These are phyloP conservation scores for Leptinotarsa peninsularis DNA, from an alignment of 2,888 invertebrate genomes.

Conservation along the genomic window DNA sequence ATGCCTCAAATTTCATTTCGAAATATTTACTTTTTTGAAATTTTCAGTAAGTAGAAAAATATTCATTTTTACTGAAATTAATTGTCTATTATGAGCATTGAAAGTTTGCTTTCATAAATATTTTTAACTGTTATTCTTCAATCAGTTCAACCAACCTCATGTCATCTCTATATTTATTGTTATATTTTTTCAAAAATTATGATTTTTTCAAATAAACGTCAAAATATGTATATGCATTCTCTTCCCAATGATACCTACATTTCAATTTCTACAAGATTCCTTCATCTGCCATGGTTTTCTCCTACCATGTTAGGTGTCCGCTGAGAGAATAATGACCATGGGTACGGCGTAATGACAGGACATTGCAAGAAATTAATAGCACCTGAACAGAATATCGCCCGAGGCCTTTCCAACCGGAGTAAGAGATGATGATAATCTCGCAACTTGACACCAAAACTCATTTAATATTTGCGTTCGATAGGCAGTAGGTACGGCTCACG, in stretches of 20 bases:
- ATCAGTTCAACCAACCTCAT: too few relatives aligned
- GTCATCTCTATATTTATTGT: too few relatives aligned
- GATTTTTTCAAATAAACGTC: too few relatives aligned
- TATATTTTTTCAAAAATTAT: too few relatives aligned
- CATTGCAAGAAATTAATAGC: conserved; percentile 29
- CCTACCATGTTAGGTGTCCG: background rate
- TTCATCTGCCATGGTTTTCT: background rate
- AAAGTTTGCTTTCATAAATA: too few relatives aligned
- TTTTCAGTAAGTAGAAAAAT: too few relatives aligned
- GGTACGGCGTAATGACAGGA: conserved; percentile 17
- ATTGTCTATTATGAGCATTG: too few relatives aligned
- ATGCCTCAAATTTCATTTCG: too few relatives aligned
- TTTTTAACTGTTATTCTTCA: too few relatives aligned
- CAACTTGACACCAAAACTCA: conserved; percentile 30
- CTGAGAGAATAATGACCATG: conserved; percentile 24
- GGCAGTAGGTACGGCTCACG: conserved; percentile 13
- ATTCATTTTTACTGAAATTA: too few relatives aligned
- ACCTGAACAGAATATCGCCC: conserved; percentile 27
- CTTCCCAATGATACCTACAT: background rate
- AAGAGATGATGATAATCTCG: conserved; percentile 30
- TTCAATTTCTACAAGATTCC: background rate
- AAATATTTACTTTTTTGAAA: too few relatives aligned
- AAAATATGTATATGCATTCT: background rate
- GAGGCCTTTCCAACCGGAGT: conserved; percentile 22
- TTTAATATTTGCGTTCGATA: conserved; percentile 30